These are phyloP conservation scores for Aurelia sp. DNA, from an alignment of 30 jellyfish, hydroid and myxozoan species.

Conservation along the genomic window DNA sequence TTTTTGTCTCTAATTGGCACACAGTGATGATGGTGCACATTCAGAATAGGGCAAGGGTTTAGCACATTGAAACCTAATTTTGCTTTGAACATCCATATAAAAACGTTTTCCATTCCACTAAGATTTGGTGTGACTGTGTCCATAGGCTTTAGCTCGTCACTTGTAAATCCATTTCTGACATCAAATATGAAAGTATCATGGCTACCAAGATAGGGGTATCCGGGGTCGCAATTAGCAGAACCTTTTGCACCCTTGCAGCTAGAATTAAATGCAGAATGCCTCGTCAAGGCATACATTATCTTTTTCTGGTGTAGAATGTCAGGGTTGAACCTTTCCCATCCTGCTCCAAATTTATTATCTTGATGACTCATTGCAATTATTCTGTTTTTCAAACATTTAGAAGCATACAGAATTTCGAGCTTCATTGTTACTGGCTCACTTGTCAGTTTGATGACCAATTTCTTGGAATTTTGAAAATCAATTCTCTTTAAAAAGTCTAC, in stretches of 20 bases:
- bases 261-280: too few species aligned
- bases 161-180: slow-evolving; percentile 2
- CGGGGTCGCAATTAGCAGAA: too few species aligned
- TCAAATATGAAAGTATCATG: too few species aligned
- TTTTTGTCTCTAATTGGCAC: slow-evolving; percentile 19
- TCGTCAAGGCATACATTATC: not conserved
- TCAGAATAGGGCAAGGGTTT: slow-evolving; percentile 55
- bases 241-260: too few species aligned
- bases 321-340: slow-evolving; percentile 48
- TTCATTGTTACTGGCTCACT: slow-evolving; percentile 3
- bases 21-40: slow-evolving; percentile 64
- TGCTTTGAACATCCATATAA: slow-evolving; percentile 44
- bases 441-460: too few species aligned
- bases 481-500: too few species aligned
- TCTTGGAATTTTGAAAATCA: too few species aligned
- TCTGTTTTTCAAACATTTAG: slow-evolving; percentile 6
- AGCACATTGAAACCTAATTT: slow-evolving; percentile 32
- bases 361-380: slow-evolving; percentile 38
- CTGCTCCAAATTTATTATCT: slow-evolving; percentile 57
- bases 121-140: slow-evolving; percentile 37
- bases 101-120: slow-evolving; percentile 44
- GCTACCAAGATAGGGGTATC: too few species aligned
- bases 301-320: not conserved
- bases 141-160: slow-evolving; percentile 6
- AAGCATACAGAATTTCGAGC: slow-evolving; percentile 31